A percentile compares a stretch with the other conserved stretches of the same genome.
Evolutionary conservation across 1,140 invertebrate genomes (phyloP).

Genomic region (Saxidomus purpurata): DNA sequence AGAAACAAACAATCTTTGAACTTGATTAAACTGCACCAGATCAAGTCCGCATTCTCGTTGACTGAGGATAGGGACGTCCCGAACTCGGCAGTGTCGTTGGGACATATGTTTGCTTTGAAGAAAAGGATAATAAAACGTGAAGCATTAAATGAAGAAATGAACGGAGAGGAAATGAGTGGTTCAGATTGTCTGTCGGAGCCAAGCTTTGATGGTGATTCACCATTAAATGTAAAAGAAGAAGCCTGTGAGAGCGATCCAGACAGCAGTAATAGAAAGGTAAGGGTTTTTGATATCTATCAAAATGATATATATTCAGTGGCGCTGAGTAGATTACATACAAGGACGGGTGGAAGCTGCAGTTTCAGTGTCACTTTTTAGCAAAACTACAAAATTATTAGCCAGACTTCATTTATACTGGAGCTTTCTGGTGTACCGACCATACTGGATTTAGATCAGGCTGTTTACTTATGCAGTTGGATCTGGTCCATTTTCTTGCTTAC

Average conservation of each 20-base stretch:
- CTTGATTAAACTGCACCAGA: conserved; percentile 50
- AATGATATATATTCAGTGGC: no score
- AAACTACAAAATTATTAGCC: no score
- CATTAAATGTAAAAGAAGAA: conserved; percentile 18
- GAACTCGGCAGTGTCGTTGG: conserved; percentile 17
- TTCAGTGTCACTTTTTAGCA: no score
- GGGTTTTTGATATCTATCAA: no score
- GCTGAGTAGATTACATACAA: no score
- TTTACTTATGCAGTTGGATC: no score
- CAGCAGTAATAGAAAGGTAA: conserved; percentile 4
- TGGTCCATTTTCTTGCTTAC: no score
- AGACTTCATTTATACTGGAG: no score
- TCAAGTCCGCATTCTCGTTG: conserved; percentile 53
- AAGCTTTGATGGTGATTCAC: conserved; percentile 38
- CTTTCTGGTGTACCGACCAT: no score
- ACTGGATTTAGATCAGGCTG: no score
- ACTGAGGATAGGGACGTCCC: conserved; percentile 41
- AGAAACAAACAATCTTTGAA: conserved; percentile 25
- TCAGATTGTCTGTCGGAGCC: conserved; percentile 45
- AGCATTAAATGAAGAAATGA: conserved; percentile 33
- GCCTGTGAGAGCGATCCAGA: neutral
- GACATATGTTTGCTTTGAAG: conserved; percentile 57
- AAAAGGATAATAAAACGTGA: conserved; percentile 61
- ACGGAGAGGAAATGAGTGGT: neutral
- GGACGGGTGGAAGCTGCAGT: no score